Evolutionary conservation across 1,140 invertebrate genomes (phyloP), one percentile per base, ranked within the genome.

Genomic region (Fragariocoptes setiger): DNA sequence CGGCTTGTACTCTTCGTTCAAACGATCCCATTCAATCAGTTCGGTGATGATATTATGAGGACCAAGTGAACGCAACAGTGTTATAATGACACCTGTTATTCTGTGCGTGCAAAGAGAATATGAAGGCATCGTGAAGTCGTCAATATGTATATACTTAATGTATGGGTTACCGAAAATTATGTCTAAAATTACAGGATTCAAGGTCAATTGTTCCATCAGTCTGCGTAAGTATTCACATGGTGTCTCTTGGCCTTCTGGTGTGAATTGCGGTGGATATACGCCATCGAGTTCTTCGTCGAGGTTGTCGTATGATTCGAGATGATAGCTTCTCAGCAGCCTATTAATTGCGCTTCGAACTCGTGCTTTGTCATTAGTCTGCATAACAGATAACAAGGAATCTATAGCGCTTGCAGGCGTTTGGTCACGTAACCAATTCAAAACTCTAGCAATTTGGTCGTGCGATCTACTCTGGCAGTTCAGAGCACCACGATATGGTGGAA

Each of bases 201-300:
- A 31, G 25, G 25, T 8, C 8, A 8, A 8, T n/a, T 31, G 25
- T n/a, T 31, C 25, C 8, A 31, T 8, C n/a, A 31, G n/a, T 31
- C 25, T 8, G 8, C 25, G 8, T 31, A 31, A n/a, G 25, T 31
- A 31, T 8, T 8, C 25, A n/a, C 8, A n/a, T 31, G 25, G 25
- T 31, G 8, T 8, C n/a, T 31, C 25, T 8, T 8, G 8, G 8
- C 8, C 8, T 8, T n/a, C 25, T 8, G 8, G 8, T 8, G n/a
- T 31, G n/a, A n/a, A n/a, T n/a, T n/a, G n/a, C n/a, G 25, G 8
- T 8, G 25, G 25, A n/a, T 31, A 31, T 31, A 31, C 64, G 60
- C 45, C 67, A 69, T 61, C 72, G 75, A 45, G 39, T 38, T 42
- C 25, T 39, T 18, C 12, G 4, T 40, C 14, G 19, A 14, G 8